Conservation (phyloP, 2,797 vertebrate genomes). For the Tapera naevia region DNA sequence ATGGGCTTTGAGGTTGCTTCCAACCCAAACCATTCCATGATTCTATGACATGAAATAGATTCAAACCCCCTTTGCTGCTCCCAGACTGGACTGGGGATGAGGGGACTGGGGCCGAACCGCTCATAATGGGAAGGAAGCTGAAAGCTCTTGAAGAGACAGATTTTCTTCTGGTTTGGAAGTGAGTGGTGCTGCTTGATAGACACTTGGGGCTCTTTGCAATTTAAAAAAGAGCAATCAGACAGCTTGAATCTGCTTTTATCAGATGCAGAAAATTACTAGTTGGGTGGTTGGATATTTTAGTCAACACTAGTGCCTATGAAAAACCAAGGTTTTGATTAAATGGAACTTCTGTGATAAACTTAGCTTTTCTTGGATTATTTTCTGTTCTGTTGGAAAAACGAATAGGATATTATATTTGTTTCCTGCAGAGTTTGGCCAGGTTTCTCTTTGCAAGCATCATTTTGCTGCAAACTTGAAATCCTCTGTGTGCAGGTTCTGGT, state of each 20-base stretch:
- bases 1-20: no score
- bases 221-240: constrained; percentile 59
- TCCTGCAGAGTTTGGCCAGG: background rate
- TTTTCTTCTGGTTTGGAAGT: constrained; percentile 36
- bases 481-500: rapidly evolving
- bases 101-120: background rate
- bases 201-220: constrained; percentile 33
- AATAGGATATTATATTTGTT: background rate
- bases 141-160: background rate
- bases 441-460: background rate
- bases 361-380: constrained; percentile 36
- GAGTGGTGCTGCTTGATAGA: constrained; percentile 42
- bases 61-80: background rate
- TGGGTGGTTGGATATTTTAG: constrained; percentile 61
- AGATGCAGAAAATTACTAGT: constrained; percentile 48
- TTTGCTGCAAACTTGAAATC: background rate
- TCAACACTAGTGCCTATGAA: constrained; percentile 39
- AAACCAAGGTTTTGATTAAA: constrained; percentile 50
- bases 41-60: background rate
- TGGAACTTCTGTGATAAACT: constrained; percentile 54
- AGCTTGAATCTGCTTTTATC: constrained; percentile 53
- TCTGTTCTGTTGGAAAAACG: background rate
- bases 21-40: no score
- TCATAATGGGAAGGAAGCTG: background rate
- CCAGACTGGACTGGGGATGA: background rate